These are phyloP conservation scores for Ivindomyrus marchei DNA, from an alignment of 2,113 vertebrate genomes.

Conservation along the genomic window DNA sequence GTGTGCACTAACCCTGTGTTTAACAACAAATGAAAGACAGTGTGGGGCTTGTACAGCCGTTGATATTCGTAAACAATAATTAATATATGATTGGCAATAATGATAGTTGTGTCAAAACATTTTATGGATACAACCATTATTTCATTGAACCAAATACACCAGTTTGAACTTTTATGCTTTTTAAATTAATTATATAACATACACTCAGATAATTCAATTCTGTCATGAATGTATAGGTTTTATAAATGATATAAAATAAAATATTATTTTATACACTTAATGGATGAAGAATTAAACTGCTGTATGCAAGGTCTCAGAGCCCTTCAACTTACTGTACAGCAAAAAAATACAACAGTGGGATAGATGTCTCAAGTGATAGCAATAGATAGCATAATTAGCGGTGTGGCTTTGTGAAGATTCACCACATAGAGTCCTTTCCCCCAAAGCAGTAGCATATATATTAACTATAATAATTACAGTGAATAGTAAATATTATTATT, in stretches of 20 bases:
- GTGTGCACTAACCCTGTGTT: background rate
- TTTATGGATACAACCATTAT: background rate
- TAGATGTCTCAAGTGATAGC: background rate
- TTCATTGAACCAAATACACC: background rate
- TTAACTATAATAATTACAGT: background rate
- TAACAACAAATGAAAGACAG: background rate
- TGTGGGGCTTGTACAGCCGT: background rate
- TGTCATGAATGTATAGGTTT: background rate
- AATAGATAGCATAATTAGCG: background rate
- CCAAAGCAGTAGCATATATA: background rate
- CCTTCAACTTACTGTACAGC: background rate
- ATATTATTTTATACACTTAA: background rate
- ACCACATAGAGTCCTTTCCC: background rate
- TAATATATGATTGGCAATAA: background rate
- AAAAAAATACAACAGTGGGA: background rate
- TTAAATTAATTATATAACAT: background rate
- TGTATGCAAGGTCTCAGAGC: background rate
- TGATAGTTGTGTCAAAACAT: background rate
- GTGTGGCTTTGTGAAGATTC: background rate
- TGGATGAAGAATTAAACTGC: background rate
- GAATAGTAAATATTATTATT: background rate
- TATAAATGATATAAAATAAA: background rate
- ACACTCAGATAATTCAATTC: background rate
- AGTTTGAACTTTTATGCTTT: background rate
- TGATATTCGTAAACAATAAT: background rate